Evolutionary conservation across 2,113 vertebrate genomes (phyloP), one percentile per base, ranked within the genome.

Genomic region (Amazona vittata): DNA sequence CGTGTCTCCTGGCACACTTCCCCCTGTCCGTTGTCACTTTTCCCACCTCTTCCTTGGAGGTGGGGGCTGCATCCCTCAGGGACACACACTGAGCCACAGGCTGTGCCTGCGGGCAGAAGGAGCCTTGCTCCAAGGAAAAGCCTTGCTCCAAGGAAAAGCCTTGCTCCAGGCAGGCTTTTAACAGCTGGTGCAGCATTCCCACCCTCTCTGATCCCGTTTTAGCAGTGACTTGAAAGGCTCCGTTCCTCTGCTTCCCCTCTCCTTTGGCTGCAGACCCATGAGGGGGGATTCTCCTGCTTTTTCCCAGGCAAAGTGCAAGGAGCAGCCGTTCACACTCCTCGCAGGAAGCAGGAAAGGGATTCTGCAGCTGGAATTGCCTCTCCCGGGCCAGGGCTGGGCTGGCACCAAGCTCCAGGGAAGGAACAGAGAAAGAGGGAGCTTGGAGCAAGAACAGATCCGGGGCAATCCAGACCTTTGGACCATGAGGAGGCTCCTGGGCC

Each of bases 281-380:
- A 95, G 74, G 84, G 87, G 90, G 90, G 92, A 97, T 96, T 97
- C 96, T 85, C 92, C 60, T 74, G 83, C 82, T 57, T 87, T 92
- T 93, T 73, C 76, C 68, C 83, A 77, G 90, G 50, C 19, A 20
- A 91, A 96, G 94, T 86, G 84, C 68, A 77, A 95, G 88, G 74
- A 90, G 85, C 60, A 91, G 85, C 47, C 64, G 91, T 92, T 95
- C 88, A 71, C 83, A 52, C 83, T 95, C 93, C 76, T 73, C 31
- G 67, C 89, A 94, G 94, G 87, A 95, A 89, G 75, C 67, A 83
- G 81, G 81, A 68, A 74, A 84, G 76, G 76, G 64, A 83, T 82
- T 90, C 83, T 83, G 78, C 91, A 90, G 89, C 70, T 84, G 86
- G 57, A 59, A 59, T 35, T 37, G 43, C 68, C 59, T 13, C 35